phyloP scores from a whole-genome alignment of 2,888 invertebrate genomes.

The Andrena minutula region DNA sequence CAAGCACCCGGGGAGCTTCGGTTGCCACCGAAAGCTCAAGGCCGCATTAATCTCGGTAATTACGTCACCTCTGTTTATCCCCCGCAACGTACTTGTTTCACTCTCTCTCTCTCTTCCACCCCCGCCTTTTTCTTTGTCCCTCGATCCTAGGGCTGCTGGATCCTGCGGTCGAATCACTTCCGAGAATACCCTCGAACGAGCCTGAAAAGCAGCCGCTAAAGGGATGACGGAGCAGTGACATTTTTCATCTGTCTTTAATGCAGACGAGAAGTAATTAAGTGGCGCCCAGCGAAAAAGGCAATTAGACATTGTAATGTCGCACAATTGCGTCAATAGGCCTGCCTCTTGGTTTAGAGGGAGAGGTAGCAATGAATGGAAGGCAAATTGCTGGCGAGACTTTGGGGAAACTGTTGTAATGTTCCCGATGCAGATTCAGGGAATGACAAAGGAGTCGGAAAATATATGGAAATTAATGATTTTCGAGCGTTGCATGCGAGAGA shows the following conservation, averaged over 20 bases:
- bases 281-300: constrained; percentile 48
- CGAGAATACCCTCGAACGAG: constrained; percentile 48
- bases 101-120: constrained; percentile 31
- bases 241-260: constrained; percentile 64
- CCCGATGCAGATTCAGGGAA: background rate
- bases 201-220: constrained; percentile 52
- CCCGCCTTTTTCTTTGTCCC: constrained; percentile 5
- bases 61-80: constrained; percentile 81
- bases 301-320: constrained; percentile 46
- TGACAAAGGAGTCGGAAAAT: background rate
- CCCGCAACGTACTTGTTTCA: constrained; percentile 63
- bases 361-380: background rate
- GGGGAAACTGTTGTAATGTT: background rate
- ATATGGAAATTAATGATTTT: background rate
- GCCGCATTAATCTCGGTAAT: constrained; percentile 82
- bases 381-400: constrained; percentile 26
- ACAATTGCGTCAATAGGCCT: constrained; percentile 10
- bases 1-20: constrained; percentile 64
- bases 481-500: background rate
- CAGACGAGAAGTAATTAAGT: constrained; percentile 60
- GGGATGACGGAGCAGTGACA: constrained; percentile 56
- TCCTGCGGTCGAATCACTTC: constrained; percentile 59
- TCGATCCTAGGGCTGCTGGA: constrained; percentile 14
- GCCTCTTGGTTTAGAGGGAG: background rate
- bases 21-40: constrained; percentile 75